A percentile compares a stretch with the other conserved stretches of the same genome.
phyloP scores from a whole-genome alignment of 1,140 invertebrate genomes.

The Reticulitermes speratus region DNA sequence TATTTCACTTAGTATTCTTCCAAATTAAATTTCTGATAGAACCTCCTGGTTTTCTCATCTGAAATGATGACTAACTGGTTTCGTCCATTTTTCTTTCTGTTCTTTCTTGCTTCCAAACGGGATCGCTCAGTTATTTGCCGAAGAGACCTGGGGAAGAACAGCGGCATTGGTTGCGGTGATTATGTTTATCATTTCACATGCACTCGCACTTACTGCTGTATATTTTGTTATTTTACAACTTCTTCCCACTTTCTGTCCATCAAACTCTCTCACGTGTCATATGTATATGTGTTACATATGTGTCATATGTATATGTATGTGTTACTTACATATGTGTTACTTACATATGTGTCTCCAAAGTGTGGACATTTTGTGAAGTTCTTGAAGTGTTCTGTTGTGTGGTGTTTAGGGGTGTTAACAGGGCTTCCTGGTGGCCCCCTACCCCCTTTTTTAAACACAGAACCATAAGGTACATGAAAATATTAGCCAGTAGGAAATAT shows the following conservation, averaged over 20 bases:
- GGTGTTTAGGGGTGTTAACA: too few species aligned
- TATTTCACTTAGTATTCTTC: conserved; percentile 19
- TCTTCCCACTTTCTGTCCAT: not conserved
- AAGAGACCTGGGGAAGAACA: conserved; percentile 31
- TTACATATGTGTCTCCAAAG: not conserved
- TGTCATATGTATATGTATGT: too few species aligned
- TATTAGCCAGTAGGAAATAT: too few species aligned
- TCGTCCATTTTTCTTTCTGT: conserved; percentile 23
- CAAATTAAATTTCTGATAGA: not conserved
- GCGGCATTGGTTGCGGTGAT: conserved; percentile 33
- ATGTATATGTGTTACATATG: too few species aligned
- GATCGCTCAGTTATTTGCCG: conserved; percentile 28
- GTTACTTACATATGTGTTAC: not conserved
- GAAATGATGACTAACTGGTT: conserved; percentile 11
- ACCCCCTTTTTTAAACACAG: too few species aligned
- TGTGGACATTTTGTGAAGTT: not conserved
- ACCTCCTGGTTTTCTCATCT: not conserved
- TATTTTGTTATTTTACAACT: not conserved
- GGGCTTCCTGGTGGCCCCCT: too few species aligned
- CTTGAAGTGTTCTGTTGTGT: too few species aligned
- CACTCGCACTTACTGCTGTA: not conserved
- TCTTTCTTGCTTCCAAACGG: conserved; percentile 25
- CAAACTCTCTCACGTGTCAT: too few species aligned
- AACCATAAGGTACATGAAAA: too few species aligned
- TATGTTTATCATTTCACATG: conserved; percentile 24